Evolutionary conservation across 2,113 vertebrate genomes (phyloP), one percentile per base, ranked within the genome.

Genomic region (Plectropomus leopardus): DNA sequence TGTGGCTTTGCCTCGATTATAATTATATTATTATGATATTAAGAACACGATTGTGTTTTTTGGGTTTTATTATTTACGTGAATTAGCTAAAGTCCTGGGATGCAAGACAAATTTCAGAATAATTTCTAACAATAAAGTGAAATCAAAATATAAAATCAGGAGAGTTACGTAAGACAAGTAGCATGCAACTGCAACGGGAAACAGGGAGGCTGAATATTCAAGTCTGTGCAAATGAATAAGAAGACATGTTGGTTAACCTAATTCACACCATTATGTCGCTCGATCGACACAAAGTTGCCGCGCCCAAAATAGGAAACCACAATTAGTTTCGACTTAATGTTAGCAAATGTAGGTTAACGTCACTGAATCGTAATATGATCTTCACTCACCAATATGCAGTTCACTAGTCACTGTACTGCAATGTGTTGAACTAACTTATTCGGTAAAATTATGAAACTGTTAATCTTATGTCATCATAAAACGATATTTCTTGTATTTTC

Each of bases 201-300:
- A 70, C 9, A 50, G 5, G 7, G 44, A 32, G 13, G 28, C 30
- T 68, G 13, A 60, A 44, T 19, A 45, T 26, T 26, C 11, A 1
- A 51, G 48, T 68, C n/a, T 59, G 63, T 78, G 53, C 76, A 78
- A 77, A 76, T 47, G 28, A 78, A 5, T 36, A 4, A n/a, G 17
- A 58, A 36, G 5, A 45, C 28, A 83, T 72, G 19, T 21, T 21
- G 28, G 32, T 2, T 10, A 17, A 36, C 19, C 30, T 15, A 34
- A 53, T 53, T 53, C 3, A 53, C 44, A 34, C 3, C 23, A 34
- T 8, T 16, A 21, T 15, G 30, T 17, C 5, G 17, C 4, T 28
- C 51, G 19, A 50, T 0, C 42, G 23, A n/a, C 66, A 53, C n/a
- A 51, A 36, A 8, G 14, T 28, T 28, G 34, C 5, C 7, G 0